Evolutionary conservation across 2,113 vertebrate genomes (phyloP).

Genomic region (Hemicordylus capensis): DNA sequence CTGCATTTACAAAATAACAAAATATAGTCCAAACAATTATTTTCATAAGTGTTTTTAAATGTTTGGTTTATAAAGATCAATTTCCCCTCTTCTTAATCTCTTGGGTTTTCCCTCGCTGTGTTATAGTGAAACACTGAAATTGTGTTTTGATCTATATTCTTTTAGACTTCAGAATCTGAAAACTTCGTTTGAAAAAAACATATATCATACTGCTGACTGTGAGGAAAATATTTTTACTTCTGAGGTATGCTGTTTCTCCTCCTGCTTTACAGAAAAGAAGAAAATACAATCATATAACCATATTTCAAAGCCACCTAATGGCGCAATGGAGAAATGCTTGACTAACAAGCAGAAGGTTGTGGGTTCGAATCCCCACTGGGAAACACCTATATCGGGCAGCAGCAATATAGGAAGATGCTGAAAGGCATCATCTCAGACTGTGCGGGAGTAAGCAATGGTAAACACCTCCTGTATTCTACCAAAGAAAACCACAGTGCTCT

Average conservation of each 20-base stretch:
- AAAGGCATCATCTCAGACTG: too few species aligned
- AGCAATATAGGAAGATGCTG: too few species aligned
- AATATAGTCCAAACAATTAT: neutral
- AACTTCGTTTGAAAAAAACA: slow-evolving; percentile 73
- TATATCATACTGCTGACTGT: slow-evolving; percentile 53
- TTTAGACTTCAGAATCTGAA: slow-evolving; percentile 75
- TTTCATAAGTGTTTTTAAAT: neutral
- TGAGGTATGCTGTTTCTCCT: slow-evolving; percentile 65
- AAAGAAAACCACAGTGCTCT: too few species aligned
- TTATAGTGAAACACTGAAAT: neutral
- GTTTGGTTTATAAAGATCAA: neutral
- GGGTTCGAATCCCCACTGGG: too few species aligned
- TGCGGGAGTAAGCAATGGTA: too few species aligned
- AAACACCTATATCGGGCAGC: too few species aligned
- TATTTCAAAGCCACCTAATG: too few species aligned
- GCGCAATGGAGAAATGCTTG: too few species aligned
- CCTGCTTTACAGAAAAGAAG: neutral
- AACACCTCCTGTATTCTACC: too few species aligned
- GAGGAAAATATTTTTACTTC: slow-evolving; percentile 74
- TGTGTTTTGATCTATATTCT: slow-evolving; percentile 45
- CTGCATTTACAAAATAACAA: neutral
- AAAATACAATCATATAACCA: too few species aligned
- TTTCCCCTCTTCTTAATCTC: neutral
- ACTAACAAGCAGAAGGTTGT: too few species aligned
- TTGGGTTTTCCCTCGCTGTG: neutral